Evolutionary conservation across 2,888 invertebrate genomes (phyloP), one percentile per base, ranked within the genome.

Genomic region (Caprella mutica): DNA sequence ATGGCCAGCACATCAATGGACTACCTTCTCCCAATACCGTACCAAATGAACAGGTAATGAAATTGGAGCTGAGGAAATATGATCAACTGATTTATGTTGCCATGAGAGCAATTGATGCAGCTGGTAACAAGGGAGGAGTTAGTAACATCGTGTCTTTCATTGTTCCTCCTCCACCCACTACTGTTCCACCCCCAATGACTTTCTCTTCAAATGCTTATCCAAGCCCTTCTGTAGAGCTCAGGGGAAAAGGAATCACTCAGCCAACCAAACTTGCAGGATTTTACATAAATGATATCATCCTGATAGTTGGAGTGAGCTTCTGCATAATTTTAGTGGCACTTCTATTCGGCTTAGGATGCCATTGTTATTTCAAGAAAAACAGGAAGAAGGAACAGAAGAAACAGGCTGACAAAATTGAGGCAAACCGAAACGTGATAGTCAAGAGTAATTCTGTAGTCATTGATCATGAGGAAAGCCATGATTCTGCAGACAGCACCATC

Each of bases 61-160:
- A 46, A 3, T 30, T 58, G 19, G 54, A 58, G 23, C 43, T 55
- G 4, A 55, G 52, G 23, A 54, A 55, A 12, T 63, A 59, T 27
- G 63, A 63, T 24, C 57, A 63, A 29, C 55, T 77, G 2, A 67
- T 78, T 44, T 80, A 76, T 67, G 74, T 80, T 61, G 78, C 78
- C 8, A 69, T 80, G 2, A 72, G 77, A 23, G 76, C 78, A 1
- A 76, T 72, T 66, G 72, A 76, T 3, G 74, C 73, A 58, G 66
- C 72, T 27, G 71, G 70, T 1, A 76, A 77, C 5, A 75, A 76
- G 0, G 68, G 68, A 9, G 66, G 62, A 8, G 58, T 69, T 33
- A 79, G 79, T 2, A 80, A 80, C 68, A 77, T 76, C 70, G 77
- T 77, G 1, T 69, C 77, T 21, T 74, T 78, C 9, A 71, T 74